Evolutionary conservation across 2,113 vertebrate species (phyloP).

Genomic region (Lepisosteus oculatus): DNA sequence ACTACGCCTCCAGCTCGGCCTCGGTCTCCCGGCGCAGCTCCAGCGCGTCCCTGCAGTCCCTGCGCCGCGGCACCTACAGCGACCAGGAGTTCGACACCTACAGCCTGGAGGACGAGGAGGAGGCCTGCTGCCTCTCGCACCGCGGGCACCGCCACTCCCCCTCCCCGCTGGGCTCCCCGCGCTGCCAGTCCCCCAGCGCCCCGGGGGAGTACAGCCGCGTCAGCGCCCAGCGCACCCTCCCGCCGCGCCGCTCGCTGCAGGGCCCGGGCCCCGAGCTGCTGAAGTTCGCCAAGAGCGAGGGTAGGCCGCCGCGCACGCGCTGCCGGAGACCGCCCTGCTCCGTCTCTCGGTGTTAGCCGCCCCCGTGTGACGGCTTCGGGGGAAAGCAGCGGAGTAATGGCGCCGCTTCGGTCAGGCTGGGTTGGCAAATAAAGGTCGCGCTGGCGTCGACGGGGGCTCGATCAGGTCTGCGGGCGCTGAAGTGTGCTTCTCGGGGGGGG

Average conservation of each 20-base stretch:
- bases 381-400: too few relatives aligned
- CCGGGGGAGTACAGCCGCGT: slow-evolving; percentile 55
- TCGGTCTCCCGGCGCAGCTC: slow-evolving; percentile 82
- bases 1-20: slow-evolving; percentile 81
- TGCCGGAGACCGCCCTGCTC: too few relatives aligned
- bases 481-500: not conserved
- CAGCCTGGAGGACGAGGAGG: slow-evolving; percentile 83
- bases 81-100: slow-evolving; percentile 87
- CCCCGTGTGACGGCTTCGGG: too few relatives aligned
- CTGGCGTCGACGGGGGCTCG: too few relatives aligned
- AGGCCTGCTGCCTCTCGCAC: slow-evolving; percentile 66
- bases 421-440: too few relatives aligned
- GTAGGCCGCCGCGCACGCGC: slow-evolving; percentile 43
- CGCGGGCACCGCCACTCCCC: slow-evolving; percentile 73
- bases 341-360: too few relatives aligned
- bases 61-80: slow-evolving; percentile 82
- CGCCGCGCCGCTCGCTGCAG: slow-evolving; percentile 71
- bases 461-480: too few relatives aligned
- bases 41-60: slow-evolving; percentile 79
- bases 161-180: slow-evolving; percentile 78
- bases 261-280: slow-evolving; percentile 72
- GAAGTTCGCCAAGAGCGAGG: slow-evolving; percentile 77
- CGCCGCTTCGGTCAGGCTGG: too few relatives aligned
- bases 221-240: slow-evolving; percentile 56
- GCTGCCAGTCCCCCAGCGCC: slow-evolving; percentile 79